Evolutionary conservation across 2,888 invertebrate species (phyloP), one percentile per base, ranked within the genome.

Genomic region (Neelides folsomi): DNA sequence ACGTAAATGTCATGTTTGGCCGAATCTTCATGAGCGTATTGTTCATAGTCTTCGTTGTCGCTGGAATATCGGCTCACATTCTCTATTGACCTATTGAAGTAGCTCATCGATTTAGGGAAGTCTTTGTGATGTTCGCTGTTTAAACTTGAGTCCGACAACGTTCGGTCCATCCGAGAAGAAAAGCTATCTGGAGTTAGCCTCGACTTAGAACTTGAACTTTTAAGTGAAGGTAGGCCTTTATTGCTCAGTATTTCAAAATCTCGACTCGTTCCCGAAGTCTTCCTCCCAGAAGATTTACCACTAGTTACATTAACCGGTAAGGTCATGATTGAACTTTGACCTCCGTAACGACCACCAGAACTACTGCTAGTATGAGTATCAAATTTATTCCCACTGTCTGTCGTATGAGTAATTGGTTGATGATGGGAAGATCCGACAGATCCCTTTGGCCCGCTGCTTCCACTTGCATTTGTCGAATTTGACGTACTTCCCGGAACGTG

Each of bases 51-150:
- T 41, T 63, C 60, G 39, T 27, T 27, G 27, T 63, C 63, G 53
- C 58, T 59, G 16, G 59, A 55, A 39, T 56, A 58, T 18, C 56
- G 53, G 7, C 27, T 27, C 2, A 56, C 46, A 42, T 59, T 60
- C 13, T 59, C 59, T 20, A 53, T 56, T 19, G 55, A 55, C 9
- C 54, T 45, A 34, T 50, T 55, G 39, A 57, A 59, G 47, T 58
- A 61, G 42, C 54, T 58, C 54, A 61, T 54, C 1, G 56, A 52
- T 44, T 60, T 63, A 1, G 61, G 53, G 15, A 61, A 61, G 37
- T 61, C 59, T 41, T 63, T 61, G 46, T 59, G 73, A 66, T 83
- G 84, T 55, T 85, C 85, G 67, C 83, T 84, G 51, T 81, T 81
- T 6, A 80, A 68, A 65, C 80, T 79, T 2, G 79, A 79, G 65